Evolutionary conservation across 2,888 invertebrate species (phyloP), one percentile per base, ranked within the genome.

Genomic region (Diarsia mendica): DNA sequence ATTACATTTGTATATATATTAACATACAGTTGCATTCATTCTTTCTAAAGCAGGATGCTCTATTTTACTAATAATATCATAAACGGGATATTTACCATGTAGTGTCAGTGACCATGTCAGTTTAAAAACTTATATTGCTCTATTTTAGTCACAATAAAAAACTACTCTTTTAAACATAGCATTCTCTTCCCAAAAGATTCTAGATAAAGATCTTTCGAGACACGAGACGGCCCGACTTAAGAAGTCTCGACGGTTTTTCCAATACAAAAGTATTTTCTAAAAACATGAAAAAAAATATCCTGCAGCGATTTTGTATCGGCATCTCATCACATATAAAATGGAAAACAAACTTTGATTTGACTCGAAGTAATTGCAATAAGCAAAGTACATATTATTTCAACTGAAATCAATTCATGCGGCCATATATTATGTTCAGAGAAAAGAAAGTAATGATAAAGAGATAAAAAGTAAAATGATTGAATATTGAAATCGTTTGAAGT

Each of bases 401-500:
- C 71, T 53, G 66, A 69, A 79, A 79, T 63, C 65, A 55, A 67
- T 61, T 48, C 63, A 58, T 74, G 28, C n/a, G 28, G 28, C 28
- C 28, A 28, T 28, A 28, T 28, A 28, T 2, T 28, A 28, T 28
- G 28, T 53, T 84, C n/a, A 33, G 28, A 67, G 15, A 8, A 63
- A 18, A 55, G 20, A 58, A 70, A 44, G 74, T 44, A 71, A 68
- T 58, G 70, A 58, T 55, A 67, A 68, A 68, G 67, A 74, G 9
- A 69, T 70, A 83, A 73, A 80, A 72, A 85, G 58, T 64, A 71
- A 51, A 51, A 77, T 69, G 23, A 82, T 67, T 69, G 68, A 82
- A 65, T 70, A 69, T 72, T 82, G 64, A 66, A 79, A 83, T 65
- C 64, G 61, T 75, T 75, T 78, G 66, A 70, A 55, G 67, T 58